Percentiles rank a stretch among this genome's conserved stretches.
Conservation (phyloP, 2,797 vertebrate species). For the Chaenodraco wilsoni region DNA sequence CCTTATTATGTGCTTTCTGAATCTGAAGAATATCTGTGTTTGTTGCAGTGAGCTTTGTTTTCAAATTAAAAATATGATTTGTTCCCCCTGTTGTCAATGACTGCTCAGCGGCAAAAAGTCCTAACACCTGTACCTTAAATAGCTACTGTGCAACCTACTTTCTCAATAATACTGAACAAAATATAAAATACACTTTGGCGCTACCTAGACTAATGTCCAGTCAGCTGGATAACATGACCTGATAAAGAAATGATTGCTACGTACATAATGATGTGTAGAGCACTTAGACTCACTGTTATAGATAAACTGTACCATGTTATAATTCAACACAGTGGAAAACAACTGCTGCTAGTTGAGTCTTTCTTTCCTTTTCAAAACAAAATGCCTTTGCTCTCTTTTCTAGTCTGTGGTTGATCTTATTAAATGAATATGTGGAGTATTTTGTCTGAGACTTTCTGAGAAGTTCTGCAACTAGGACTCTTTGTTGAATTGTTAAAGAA, state of each 20-base stretch:
- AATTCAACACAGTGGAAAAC: conserved; percentile 60
- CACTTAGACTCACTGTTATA: conserved; percentile 50
- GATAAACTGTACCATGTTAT: conserved; percentile 69
- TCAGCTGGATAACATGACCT: conserved; percentile 48
- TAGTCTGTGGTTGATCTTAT: conserved; percentile 79
- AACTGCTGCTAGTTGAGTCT: conserved; percentile 62
- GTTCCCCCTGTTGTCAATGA: conserved; percentile 26
- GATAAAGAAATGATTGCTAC: conserved; percentile 33
- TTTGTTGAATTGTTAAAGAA: background rate
- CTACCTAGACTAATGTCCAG: conserved; percentile 19
- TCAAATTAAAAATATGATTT: conserved; percentile 37
- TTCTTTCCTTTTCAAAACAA: conserved; percentile 58
- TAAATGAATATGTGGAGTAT: conserved; percentile 76
- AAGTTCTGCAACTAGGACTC: background rate
- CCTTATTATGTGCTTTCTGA: conserved; percentile 34
- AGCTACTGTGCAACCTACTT: conserved; percentile 20
- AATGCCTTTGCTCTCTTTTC: conserved; percentile 75
- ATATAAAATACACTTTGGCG: conserved; percentile 29
- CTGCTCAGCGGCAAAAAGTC: conserved; percentile 20
- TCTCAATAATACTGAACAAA: conserved; percentile 21
- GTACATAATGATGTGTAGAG: conserved; percentile 52
- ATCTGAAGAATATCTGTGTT: conserved; percentile 26
- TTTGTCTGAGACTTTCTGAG: conserved; percentile 43
- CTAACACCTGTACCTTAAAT: conserved; percentile 18
- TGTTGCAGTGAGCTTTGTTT: conserved; percentile 30